A percentile compares a stretch with the other conserved stretches of the same genome.
Evolutionary conservation across 1,140 invertebrate genomes (phyloP).

Genomic region (Panagrolaimus sp.): DNA sequence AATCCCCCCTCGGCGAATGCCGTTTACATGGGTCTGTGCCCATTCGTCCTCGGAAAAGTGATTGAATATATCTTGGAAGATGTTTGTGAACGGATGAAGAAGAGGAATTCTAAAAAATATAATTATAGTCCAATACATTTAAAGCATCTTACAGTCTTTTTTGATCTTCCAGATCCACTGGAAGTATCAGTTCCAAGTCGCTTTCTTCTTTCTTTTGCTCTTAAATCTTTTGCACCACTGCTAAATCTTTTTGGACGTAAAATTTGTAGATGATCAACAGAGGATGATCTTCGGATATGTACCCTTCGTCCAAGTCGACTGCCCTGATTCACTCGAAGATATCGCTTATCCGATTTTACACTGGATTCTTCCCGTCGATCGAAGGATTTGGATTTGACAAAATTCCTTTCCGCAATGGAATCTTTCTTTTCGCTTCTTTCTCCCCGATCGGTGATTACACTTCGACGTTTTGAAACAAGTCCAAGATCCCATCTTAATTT

Average conservation of each 20-base stretch:
- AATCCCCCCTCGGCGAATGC: slow-evolving; percentile 55
- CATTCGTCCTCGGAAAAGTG: slow-evolving; percentile 55
- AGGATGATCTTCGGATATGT: slow-evolving; percentile 56
- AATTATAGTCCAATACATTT: too few species aligned
- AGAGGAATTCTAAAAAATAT: too few species aligned
- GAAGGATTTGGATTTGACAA: slow-evolving; percentile 53
- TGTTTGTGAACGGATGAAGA: slow-evolving; percentile 56
- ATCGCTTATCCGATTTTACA: slow-evolving; percentile 47
- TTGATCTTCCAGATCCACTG: slow-evolving; percentile 54
- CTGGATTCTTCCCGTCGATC: slow-evolving; percentile 51
- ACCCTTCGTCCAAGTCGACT: slow-evolving; percentile 52
- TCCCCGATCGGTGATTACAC: slow-evolving; percentile 17
- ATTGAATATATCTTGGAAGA: slow-evolving; percentile 57
- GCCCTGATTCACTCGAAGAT: slow-evolving; percentile 54
- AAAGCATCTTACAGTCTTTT: too few species aligned
- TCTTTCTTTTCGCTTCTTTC: slow-evolving; percentile 17
- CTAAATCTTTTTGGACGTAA: slow-evolving; percentile 56
- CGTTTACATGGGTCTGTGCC: slow-evolving; percentile 49
- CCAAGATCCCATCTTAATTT: slow-evolving; percentile 52
- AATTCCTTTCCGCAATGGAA: slow-evolving; percentile 21
- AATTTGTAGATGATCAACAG: slow-evolving; percentile 47
- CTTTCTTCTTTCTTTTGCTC: slow-evolving; percentile 53
- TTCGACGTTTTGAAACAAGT: slow-evolving; percentile 39
- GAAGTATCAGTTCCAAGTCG: slow-evolving; percentile 56
- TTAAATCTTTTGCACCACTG: slow-evolving; percentile 56